These are phyloP conservation scores for Scaptomyza flava DNA, from an alignment of 2,888 invertebrate species.

Conservation along the genomic window DNA sequence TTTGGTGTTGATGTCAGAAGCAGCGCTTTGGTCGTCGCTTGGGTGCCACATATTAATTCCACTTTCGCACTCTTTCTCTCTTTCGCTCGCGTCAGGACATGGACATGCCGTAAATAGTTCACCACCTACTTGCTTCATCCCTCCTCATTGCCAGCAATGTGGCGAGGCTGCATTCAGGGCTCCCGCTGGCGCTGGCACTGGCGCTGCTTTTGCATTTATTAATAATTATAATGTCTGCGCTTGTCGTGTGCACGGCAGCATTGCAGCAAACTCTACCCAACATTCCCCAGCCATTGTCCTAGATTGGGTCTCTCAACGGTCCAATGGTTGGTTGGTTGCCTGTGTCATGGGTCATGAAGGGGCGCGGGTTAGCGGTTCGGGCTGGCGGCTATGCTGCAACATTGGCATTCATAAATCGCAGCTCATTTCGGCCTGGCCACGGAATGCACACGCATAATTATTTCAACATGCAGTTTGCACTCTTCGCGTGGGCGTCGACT, in stretches of 20 bases:
- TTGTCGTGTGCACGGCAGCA: constrained; percentile 49
- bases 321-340: no score
- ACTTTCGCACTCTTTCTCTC: constrained; percentile 70
- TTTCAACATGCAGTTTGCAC: constrained; percentile 69
- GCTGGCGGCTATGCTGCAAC: constrained; percentile 25
- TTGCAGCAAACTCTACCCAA: constrained; percentile 22
- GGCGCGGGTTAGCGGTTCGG: no score
- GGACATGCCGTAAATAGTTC: constrained; percentile 81
- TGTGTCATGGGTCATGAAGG: no score
- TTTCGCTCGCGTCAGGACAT: constrained; percentile 40
- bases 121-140: constrained; percentile 16
- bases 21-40: constrained; percentile 54
- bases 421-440: constrained; percentile 79
- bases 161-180: constrained; percentile 11
- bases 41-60: constrained; percentile 83
- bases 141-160: no score
- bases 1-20: constrained; percentile 52
- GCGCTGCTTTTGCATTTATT: constrained; percentile 72
- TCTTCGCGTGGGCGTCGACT: constrained; percentile 9
- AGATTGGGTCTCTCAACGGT: constrained; percentile 1
- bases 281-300: constrained; percentile 14
- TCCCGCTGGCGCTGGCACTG: constrained; percentile 42
- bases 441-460: constrained; percentile 81
- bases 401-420: constrained; percentile 77
- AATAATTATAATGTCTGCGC: constrained; percentile 79